Evolutionary conservation across 2,888 invertebrate genomes (phyloP).

Genomic region (Sesia apiformis): DNA sequence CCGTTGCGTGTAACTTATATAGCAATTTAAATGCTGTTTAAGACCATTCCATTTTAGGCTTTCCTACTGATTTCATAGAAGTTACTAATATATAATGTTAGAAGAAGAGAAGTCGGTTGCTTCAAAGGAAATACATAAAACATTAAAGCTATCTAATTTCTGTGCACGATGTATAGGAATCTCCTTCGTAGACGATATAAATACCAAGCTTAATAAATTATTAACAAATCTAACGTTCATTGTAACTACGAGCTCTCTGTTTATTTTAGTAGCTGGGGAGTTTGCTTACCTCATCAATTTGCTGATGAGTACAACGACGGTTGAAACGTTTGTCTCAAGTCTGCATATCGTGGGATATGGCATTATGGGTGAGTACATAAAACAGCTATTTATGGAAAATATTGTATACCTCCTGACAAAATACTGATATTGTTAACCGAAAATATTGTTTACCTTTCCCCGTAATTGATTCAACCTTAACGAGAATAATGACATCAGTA

Average conservation of each 20-base stretch:
- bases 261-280: constrained; percentile 33
- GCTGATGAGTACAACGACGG: constrained; percentile 25
- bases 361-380: constrained; percentile 38
- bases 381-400: neutral
- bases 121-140: constrained; percentile 31
- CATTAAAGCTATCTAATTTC: constrained; percentile 34
- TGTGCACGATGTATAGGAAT: constrained; percentile 34
- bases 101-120: constrained; percentile 13
- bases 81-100: neutral
- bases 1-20: no score
- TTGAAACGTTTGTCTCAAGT: constrained; percentile 40
- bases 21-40: no score
- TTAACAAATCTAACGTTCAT: constrained; percentile 17
- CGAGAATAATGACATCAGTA: no score
- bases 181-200: constrained; percentile 30
- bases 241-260: constrained; percentile 23
- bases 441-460: no score
- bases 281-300: constrained; percentile 31
- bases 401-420: no score
- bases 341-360: constrained; percentile 52
- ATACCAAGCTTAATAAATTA: constrained; percentile 11
- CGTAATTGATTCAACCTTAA: no score
- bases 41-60: no score
- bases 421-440: no score
- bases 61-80: no score